Conservation (phyloP, 2,888 invertebrate species). For the Eulithis testata region DNA sequence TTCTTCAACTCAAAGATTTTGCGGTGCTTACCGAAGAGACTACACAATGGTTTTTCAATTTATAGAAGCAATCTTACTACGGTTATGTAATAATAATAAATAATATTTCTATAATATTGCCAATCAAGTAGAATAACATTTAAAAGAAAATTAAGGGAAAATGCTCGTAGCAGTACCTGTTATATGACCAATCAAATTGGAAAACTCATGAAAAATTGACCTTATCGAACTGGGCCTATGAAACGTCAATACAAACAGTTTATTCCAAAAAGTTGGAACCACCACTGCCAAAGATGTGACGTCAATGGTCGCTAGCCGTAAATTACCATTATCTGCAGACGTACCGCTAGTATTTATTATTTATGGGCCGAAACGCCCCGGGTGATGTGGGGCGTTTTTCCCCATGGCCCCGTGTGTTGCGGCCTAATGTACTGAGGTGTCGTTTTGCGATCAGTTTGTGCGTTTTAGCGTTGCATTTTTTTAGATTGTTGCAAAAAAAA, state of each 20-base stretch:
- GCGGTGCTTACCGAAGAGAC: too few relatives aligned
- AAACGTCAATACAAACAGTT: slow-evolving; percentile 27
- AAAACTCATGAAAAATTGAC: too few relatives aligned
- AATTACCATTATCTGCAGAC: slow-evolving; percentile 85
- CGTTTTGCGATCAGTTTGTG: slow-evolving; percentile 26
- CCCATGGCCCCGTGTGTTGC: slow-evolving; percentile 61
- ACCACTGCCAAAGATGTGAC: slow-evolving; percentile 79
- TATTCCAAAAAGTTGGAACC: slow-evolving; percentile 53
- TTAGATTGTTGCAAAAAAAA: too few relatives aligned
- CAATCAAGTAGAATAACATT: too few relatives aligned
- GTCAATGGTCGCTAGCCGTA: slow-evolving; percentile 76
- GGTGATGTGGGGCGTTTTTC: slow-evolving; percentile 73
- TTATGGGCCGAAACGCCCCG: slow-evolving; percentile 81
- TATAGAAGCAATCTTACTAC: too few relatives aligned
- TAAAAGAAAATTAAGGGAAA: too few relatives aligned
- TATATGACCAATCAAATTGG: too few relatives aligned
- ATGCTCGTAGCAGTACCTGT: too few relatives aligned
- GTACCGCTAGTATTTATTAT: slow-evolving; percentile 83
- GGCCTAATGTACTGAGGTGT: slow-evolving; percentile 47
- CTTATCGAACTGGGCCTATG: slow-evolving; percentile 3
- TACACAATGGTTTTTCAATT: too few relatives aligned
- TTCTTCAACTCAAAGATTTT: too few relatives aligned
- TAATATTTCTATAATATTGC: too few relatives aligned
- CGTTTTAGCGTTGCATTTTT: slow-evolving; percentile 7
- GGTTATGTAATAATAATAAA: too few relatives aligned